phyloP scores from a whole-genome alignment of 2,797 vertebrate genomes.

The Pterois miles region DNA sequence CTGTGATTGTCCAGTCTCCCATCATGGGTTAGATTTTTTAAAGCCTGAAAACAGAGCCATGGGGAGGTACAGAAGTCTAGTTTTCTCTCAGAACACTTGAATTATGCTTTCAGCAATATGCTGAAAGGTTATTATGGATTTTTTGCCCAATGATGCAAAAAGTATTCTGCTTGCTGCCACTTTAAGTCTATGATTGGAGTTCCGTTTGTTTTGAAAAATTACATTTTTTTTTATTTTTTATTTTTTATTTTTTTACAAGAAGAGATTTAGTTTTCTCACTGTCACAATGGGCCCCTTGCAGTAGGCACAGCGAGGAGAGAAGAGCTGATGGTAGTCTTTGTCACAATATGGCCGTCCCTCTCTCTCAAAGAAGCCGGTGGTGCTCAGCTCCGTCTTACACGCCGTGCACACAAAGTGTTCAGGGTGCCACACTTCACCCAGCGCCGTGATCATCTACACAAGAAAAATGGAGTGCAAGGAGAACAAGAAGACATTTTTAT shows the following conservation, averaged over 20 bases:
- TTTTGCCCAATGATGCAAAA: too few species aligned
- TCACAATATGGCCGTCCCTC: conserved; percentile 86
- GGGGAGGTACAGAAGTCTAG: too few species aligned
- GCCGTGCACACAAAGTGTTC: conserved; percentile 90
- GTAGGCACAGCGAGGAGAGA: conserved; percentile 82
- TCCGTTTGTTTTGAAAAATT: neutral
- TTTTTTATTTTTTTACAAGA: neutral
- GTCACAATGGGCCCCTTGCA: conserved; percentile 82
- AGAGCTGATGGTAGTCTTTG: conserved; percentile 87
- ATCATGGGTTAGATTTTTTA: too few species aligned
- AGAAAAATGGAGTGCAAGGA: neutral
- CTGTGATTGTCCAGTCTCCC: too few species aligned
- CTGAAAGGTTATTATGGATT: too few species aligned
- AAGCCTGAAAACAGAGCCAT: too few species aligned
- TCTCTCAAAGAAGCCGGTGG: conserved; percentile 88
- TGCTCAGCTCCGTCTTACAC: conserved; percentile 85
- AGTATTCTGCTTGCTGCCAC: too few species aligned
- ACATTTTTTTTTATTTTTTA: too few species aligned
- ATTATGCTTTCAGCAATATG: too few species aligned
- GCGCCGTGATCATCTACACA: conserved; percentile 87
- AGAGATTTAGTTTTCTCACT: conserved; percentile 50
- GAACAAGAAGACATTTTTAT: neutral
- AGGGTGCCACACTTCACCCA: conserved; percentile 91
- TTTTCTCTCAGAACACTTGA: too few species aligned
- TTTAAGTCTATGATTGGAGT: neutral